Conservation (phyloP, 2,113 vertebrate genomes). For the Embiotoca jacksoni region DNA sequence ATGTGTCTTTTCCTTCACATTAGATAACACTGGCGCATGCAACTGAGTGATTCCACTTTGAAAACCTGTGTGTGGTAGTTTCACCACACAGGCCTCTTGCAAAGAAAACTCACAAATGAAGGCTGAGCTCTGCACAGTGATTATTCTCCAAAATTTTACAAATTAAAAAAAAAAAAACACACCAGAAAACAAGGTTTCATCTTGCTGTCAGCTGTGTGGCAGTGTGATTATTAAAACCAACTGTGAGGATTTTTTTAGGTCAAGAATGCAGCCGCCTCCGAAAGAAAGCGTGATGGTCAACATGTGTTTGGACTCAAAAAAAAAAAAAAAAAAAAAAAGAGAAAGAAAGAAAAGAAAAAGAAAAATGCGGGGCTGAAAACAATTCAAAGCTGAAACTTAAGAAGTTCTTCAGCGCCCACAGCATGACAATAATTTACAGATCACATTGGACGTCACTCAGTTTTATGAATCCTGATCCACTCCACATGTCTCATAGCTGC, state of each 20-base stretch:
- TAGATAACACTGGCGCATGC: not conserved
- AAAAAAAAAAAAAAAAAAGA: slow-evolving; percentile 11
- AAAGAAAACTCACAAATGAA: slow-evolving; percentile 7
- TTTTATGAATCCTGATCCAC: slow-evolving; percentile 70
- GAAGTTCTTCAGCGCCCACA: slow-evolving; percentile 54
- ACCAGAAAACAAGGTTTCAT: slow-evolving; percentile 51
- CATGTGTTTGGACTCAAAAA: slow-evolving; percentile 73
- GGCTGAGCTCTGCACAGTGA: slow-evolving; percentile 18
- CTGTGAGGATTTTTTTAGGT: slow-evolving; percentile 75
- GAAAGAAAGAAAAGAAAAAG: not conserved
- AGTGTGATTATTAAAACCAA: slow-evolving; percentile 79
- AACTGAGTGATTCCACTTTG: not conserved
- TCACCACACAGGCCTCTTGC: not conserved
- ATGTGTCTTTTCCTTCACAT: not conserved
- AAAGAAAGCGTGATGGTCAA: slow-evolving; percentile 74
- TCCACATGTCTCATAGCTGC: slow-evolving; percentile 69
- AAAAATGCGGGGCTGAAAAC: slow-evolving; percentile 2
- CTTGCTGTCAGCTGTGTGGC: slow-evolving; percentile 74
- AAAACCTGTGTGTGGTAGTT: not conserved
- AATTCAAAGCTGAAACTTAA: slow-evolving; percentile 56
- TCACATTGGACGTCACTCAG: slow-evolving; percentile 62
- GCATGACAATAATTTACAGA: slow-evolving; percentile 73
- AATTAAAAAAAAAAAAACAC: not conserved
- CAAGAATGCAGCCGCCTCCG: slow-evolving; percentile 75
- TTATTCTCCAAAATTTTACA: slow-evolving; percentile 18